Conservation (phyloP, 2,888 invertebrate species). For the Anthophora plumipes region DNA sequence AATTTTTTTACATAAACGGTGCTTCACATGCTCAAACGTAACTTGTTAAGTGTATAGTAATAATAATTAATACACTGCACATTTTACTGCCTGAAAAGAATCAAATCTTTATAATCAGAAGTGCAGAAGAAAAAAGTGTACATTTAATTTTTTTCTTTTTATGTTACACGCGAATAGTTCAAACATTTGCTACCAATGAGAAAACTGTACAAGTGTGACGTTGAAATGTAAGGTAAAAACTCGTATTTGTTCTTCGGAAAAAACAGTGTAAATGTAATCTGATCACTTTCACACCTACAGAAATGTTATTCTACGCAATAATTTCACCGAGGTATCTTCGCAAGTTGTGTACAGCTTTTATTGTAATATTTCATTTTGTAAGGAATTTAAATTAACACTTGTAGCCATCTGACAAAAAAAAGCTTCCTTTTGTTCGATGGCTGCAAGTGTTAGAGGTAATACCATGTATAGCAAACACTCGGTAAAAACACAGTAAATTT, state of each 20-base stretch:
- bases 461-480: no score
- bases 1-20: constrained; percentile 12
- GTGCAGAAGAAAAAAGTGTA: constrained; percentile 4
- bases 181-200: neutral
- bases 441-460: no score
- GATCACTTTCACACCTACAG: constrained; percentile 13
- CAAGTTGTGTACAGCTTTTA: neutral
- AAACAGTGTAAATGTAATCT: neutral
- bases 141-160: constrained; percentile 1
- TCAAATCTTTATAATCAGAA: constrained; percentile 32
- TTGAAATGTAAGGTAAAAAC: constrained; percentile 1
- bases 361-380: neutral
- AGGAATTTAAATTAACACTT: neutral
- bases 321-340: constrained; percentile 2
- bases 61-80: constrained; percentile 34
- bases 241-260: constrained; percentile 9
- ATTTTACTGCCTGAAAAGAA: constrained; percentile 51
- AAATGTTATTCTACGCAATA: constrained; percentile 2
- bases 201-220: neutral
- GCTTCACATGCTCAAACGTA: constrained; percentile 8
- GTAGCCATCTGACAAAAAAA: no score
- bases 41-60: constrained; percentile 11
- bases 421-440: no score
- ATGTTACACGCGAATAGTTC: neutral
- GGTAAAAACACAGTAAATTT: no score